A percentile compares a stretch with the other conserved stretches of the same genome.
Conservation (phyloP, 2,113 vertebrate species). For the Salvelinus namaycush region DNA sequence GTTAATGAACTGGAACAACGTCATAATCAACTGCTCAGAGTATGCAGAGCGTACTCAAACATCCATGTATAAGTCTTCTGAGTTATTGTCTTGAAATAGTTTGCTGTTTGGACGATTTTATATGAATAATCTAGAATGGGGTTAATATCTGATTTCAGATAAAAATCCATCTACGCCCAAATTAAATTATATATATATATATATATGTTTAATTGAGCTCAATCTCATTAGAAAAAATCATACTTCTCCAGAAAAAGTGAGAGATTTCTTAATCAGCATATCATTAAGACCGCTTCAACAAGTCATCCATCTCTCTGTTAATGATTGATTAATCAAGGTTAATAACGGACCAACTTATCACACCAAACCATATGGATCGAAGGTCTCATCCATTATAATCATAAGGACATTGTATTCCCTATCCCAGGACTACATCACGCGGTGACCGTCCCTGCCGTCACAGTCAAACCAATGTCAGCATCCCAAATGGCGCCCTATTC, state of each 20-base stretch:
- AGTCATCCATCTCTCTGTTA: conserved; percentile 10
- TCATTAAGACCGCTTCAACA: background rate
- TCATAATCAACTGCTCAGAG: background rate
- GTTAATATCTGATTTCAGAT: background rate
- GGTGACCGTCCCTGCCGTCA: background rate
- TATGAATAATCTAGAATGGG: too few species aligned
- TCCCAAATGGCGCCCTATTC: too few species aligned
- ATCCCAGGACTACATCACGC: background rate
- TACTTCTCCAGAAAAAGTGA: too few species aligned
- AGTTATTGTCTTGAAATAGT: too few species aligned
- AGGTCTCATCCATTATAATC: background rate
- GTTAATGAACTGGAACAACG: background rate
- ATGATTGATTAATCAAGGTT: conserved; percentile 13
- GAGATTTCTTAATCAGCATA: background rate
- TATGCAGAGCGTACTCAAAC: background rate
- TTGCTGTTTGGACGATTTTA: too few species aligned
- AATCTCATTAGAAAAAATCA: background rate
- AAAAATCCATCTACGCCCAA: background rate
- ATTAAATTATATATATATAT: background rate
- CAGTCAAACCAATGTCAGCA: background rate
- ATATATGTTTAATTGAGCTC: background rate
- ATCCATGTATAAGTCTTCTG: background rate
- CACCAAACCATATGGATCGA: background rate
- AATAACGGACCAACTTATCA: conserved; percentile 3
- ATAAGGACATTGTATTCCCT: background rate